Conservation (phyloP, 1,140 invertebrate genomes). For the Eciton burchellii region DNA sequence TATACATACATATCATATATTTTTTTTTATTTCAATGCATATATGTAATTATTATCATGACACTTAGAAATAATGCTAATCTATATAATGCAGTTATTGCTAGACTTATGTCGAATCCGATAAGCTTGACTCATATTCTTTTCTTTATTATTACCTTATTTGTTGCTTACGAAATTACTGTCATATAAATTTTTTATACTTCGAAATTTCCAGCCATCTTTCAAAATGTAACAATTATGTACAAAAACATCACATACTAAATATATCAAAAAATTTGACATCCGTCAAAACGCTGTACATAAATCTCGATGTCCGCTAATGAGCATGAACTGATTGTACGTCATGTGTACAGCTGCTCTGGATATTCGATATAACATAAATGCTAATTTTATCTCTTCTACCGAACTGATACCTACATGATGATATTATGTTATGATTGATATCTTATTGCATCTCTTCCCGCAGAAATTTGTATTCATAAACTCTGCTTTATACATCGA, state of each 20-base stretch:
- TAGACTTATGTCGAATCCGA: conserved; percentile 53
- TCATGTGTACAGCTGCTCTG: conserved; percentile 29
- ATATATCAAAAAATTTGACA: conserved; percentile 52
- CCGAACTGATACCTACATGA: background rate
- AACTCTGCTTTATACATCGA: background rate
- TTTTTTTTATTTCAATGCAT: conserved; percentile 27
- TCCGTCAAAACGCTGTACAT: conserved; percentile 26
- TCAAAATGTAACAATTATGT: conserved; percentile 12
- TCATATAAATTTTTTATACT: conserved; percentile 18
- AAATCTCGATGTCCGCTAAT: conserved; percentile 10
- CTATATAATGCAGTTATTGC: conserved; percentile 66
- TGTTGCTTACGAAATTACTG: conserved; percentile 36
- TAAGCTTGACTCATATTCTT: conserved; percentile 2
- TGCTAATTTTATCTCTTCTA: conserved; percentile 4
- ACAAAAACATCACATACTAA: conserved; percentile 19
- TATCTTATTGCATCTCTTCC: conserved; percentile 24
- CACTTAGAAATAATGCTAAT: conserved; percentile 70
- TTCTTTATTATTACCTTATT: background rate
- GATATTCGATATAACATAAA: conserved; percentile 35
- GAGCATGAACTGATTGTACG: background rate
- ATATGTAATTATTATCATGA: conserved; percentile 63
- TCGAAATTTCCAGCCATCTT: conserved; percentile 21
- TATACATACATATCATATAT: conserved; percentile 40
- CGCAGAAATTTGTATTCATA: background rate
- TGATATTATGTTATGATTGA: conserved; percentile 35